Percentiles rank a stretch among this genome's conserved stretches.
Evolutionary conservation across 2,113 vertebrate genomes (phyloP).

Genomic region (Cygnus atratus): DNA sequence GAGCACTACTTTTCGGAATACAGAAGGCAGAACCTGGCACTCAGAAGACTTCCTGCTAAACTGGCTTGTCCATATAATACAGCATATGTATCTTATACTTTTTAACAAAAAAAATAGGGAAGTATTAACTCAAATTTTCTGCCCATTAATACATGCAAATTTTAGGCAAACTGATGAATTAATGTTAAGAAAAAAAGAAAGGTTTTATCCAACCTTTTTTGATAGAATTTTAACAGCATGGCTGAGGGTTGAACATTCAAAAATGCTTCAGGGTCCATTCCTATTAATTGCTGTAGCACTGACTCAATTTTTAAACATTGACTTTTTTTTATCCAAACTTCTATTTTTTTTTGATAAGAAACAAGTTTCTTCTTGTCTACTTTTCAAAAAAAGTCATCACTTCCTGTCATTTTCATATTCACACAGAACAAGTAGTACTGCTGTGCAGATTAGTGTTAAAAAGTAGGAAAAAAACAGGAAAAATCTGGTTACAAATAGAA

Average conservation of each 20-base stretch:
- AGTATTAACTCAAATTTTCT: neutral
- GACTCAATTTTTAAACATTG: neutral
- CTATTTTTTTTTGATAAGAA: neutral
- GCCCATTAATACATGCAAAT: neutral
- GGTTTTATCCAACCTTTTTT: neutral
- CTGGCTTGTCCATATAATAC: neutral
- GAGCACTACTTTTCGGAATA: neutral
- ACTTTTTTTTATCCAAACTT: neutral
- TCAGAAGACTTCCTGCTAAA: constrained; percentile 48
- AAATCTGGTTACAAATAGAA: neutral
- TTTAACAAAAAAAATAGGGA: neutral
- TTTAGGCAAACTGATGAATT: neutral
- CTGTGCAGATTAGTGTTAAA: neutral
- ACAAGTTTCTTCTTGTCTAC: constrained; percentile 18
- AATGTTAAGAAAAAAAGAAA: neutral
- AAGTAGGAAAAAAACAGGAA: neutral
- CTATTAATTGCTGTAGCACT: neutral
- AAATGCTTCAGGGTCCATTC: neutral
- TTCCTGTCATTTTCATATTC: neutral
- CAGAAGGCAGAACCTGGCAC: constrained; percentile 6
- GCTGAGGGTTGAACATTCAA: neutral
- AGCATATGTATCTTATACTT: neutral
- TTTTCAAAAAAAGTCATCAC: neutral
- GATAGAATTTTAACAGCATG: neutral
- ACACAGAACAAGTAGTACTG: neutral